Percentiles rank a stretch among this genome's conserved stretches.
These are phyloP conservation scores for Acestrorhynchus altus DNA, from an alignment of 2,797 vertebrate genomes.

Conservation along the genomic window DNA sequence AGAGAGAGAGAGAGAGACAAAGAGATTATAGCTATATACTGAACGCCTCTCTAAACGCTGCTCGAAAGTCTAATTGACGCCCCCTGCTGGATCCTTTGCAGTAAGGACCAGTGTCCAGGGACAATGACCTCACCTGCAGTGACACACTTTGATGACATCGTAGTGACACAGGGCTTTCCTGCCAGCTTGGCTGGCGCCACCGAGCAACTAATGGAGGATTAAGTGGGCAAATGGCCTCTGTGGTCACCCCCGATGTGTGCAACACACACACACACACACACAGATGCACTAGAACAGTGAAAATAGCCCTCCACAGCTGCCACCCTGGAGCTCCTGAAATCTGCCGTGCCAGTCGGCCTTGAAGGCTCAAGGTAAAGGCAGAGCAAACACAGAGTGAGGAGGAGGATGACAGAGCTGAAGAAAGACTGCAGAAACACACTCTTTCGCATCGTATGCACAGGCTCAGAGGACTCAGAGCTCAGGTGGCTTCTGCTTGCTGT, in stretches of 20 bases:
- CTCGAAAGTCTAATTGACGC: slow-evolving; percentile 9
- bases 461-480: too few species aligned
- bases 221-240: slow-evolving; percentile 40
- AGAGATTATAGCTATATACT: too few species aligned
- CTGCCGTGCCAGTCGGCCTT: not conserved
- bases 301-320: not conserved
- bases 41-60: too few species aligned
- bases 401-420: too few species aligned
- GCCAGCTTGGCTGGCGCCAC: slow-evolving; percentile 53
- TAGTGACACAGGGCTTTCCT: slow-evolving; percentile 53
- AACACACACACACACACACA: not conserved
- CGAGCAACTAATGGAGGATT: slow-evolving; percentile 54
- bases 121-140: slow-evolving; percentile 55
- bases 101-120: slow-evolving; percentile 13
- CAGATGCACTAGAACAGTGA: not conserved
- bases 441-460: too few species aligned
- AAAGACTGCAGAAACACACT: too few species aligned
- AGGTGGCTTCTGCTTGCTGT: too few species aligned
- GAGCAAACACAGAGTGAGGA: too few species aligned
- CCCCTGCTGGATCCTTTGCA: slow-evolving; percentile 18
- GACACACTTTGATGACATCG: slow-evolving; percentile 53
- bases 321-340: not conserved
- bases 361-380: not conserved
- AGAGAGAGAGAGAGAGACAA: too few species aligned
- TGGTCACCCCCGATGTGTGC: not conserved